phyloP scores from a whole-genome alignment of 2,888 invertebrate species.

The Agonopterix subpropinquella region DNA sequence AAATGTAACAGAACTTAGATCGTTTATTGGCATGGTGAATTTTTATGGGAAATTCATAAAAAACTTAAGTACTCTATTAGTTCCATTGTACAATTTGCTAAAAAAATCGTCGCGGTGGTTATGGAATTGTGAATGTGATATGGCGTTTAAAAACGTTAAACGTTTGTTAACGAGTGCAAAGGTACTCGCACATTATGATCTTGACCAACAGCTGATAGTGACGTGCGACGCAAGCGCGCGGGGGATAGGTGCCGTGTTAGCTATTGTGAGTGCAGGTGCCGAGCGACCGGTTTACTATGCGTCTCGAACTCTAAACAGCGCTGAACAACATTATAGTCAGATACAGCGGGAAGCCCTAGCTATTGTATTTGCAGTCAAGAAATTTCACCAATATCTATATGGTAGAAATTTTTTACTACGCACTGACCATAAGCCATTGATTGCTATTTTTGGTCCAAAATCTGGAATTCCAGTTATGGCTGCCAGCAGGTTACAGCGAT shows the following conservation, averaged over 20 bases:
- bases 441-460: slow-evolving; percentile 14
- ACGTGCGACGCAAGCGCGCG: slow-evolving; percentile 1
- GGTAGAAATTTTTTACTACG: slow-evolving; percentile 4
- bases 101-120: slow-evolving; percentile 3
- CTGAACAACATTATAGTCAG: slow-evolving; percentile 6
- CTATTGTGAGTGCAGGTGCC: slow-evolving; percentile 4
- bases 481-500: slow-evolving; percentile 8
- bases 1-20: slow-evolving; percentile 14
- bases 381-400: slow-evolving; percentile 5
- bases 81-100: slow-evolving; percentile 10
- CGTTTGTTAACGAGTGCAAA: slow-evolving; percentile 2
- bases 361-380: background rate
- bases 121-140: slow-evolving; percentile 5
- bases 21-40: slow-evolving; percentile 6
- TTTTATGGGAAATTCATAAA: slow-evolving; percentile 15
- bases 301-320: slow-evolving; percentile 3
- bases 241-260: slow-evolving; percentile 11
- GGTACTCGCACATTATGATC: slow-evolving; percentile 11
- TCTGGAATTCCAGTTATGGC: slow-evolving; percentile 12
- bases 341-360: slow-evolving; percentile 12
- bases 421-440: slow-evolving; percentile 12
- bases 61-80: slow-evolving; percentile 11
- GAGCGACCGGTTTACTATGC: slow-evolving; percentile 11
- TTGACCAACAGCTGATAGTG: slow-evolving; percentile 8
- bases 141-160: slow-evolving; percentile 8